A percentile compares a stretch with the other conserved stretches of the same genome.
Evolutionary conservation across 2,888 invertebrate genomes (phyloP).

Genomic region (Itoplectis maculator): DNA sequence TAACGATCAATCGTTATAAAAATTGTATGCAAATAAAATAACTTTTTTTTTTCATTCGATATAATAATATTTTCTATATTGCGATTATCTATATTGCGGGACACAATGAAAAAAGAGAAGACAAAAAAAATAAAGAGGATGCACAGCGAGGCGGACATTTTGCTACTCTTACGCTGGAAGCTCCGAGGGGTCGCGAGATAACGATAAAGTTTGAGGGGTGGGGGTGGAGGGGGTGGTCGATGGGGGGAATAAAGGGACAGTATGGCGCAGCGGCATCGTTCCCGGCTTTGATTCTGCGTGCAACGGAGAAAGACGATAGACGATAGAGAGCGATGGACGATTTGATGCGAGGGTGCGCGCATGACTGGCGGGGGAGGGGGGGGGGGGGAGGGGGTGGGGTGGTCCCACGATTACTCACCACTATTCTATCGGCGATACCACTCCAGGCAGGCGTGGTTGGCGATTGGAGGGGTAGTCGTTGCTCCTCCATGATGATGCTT

Average conservation of each 20-base stretch:
- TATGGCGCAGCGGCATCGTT: constrained; percentile 45
- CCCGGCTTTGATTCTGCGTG: constrained; percentile 50
- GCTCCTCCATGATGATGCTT: constrained; percentile 68
- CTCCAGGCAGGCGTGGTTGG: constrained; percentile 80
- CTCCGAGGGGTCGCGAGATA: constrained; percentile 43
- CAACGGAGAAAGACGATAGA: constrained; percentile 52
- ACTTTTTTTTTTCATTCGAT: neutral
- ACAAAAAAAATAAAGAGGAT: no score
- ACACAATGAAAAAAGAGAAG: no score
- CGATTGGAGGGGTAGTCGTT: constrained; percentile 73
- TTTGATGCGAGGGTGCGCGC: constrained; percentile 58
- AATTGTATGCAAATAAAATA: no score
- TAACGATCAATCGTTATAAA: no score
- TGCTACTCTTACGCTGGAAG: constrained; percentile 61
- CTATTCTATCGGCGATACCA: constrained; percentile 75
- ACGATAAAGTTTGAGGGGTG: constrained; percentile 48
- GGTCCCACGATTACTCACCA: constrained; percentile 79
- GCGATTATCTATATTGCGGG: no score
- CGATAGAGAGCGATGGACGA: constrained; percentile 54
- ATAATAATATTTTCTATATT: no score
- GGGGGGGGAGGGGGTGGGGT: no score
- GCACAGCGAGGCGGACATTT: constrained; percentile 69
- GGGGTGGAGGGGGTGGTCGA: no score
- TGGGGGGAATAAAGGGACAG: constrained; percentile 2
- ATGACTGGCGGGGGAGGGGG: constrained; percentile 31